Evolutionary conservation across 2,888 invertebrate genomes (phyloP).

Genomic region (Drosophila recens): DNA sequence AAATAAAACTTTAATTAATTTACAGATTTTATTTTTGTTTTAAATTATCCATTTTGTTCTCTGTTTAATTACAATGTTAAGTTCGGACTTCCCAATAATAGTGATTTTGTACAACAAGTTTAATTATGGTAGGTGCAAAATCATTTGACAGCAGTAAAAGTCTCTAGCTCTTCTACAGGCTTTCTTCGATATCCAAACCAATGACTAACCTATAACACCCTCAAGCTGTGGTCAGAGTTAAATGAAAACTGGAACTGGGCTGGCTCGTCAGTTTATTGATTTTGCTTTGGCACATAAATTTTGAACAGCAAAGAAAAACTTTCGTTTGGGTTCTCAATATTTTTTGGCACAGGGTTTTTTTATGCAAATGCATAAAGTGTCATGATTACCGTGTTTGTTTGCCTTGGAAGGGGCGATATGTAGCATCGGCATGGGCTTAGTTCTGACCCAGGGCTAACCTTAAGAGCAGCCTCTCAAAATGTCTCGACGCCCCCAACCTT

Average conservation of each 20-base stretch:
- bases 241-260: constrained; percentile 45
- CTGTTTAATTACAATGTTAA: background rate
- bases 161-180: background rate
- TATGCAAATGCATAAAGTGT: constrained; percentile 80
- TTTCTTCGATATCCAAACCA: background rate
- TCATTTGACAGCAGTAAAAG: background rate
- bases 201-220: constrained; percentile 29
- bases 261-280: constrained; percentile 74
- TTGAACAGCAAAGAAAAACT: constrained; percentile 52
- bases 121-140: background rate
- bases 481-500: constrained; percentile 28
- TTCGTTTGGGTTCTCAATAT: constrained; percentile 49
- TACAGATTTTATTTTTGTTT: background rate
- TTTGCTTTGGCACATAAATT: constrained; percentile 77
- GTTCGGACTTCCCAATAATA: background rate
- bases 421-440: constrained; percentile 23
- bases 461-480: constrained; percentile 45
- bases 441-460: constrained; percentile 60
- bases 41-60: background rate
- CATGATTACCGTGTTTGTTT: constrained; percentile 79
- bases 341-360: constrained; percentile 42
- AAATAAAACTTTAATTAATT: no score
- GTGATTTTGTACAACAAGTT: background rate
- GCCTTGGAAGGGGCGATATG: constrained; percentile 30
- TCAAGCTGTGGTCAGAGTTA: constrained; percentile 41